A percentile compares a stretch with the other conserved stretches of the same genome.
Conservation (phyloP, 1,140 invertebrate species). For the Colletes latitarsis region DNA sequence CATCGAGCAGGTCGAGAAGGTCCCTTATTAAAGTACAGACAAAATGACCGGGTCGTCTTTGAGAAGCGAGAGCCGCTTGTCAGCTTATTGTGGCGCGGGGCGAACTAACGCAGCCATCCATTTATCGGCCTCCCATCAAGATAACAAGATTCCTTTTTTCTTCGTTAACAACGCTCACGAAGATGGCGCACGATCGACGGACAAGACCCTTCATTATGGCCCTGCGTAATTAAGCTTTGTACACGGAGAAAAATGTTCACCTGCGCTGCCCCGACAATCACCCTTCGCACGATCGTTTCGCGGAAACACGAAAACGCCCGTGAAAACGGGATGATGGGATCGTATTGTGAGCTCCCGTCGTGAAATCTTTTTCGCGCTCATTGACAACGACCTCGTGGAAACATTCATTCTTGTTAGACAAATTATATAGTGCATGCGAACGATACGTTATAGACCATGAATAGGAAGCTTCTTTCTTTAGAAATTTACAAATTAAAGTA, state of each 20-base stretch:
- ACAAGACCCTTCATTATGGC: conserved; percentile 60
- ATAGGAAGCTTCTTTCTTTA: too few species aligned
- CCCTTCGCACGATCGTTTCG: conserved; percentile 34
- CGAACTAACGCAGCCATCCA: conserved; percentile 47
- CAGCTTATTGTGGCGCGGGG: conserved; percentile 56
- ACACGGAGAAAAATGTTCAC: conserved; percentile 34
- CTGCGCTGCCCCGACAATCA: conserved; percentile 28
- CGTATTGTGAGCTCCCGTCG: background rate
- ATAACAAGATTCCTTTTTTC: conserved; percentile 48
- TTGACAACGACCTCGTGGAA: background rate
- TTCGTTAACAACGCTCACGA: conserved; percentile 44
- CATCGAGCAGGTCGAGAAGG: conserved; percentile 41
- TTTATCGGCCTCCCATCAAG: conserved; percentile 64
- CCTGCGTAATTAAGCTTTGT: conserved; percentile 61
- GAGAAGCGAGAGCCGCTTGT: conserved; percentile 56
- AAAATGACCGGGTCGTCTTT: conserved; percentile 59
- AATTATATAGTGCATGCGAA: background rate
- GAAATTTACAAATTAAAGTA: too few species aligned
- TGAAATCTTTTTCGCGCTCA: too few species aligned
- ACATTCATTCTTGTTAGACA: background rate
- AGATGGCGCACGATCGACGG: conserved; percentile 16
- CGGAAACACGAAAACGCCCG: conserved; percentile 7
- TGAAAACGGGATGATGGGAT: background rate
- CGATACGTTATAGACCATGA: too few species aligned
- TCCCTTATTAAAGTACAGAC: conserved; percentile 57